Evolutionary conservation across 2,888 invertebrate genomes (phyloP), one percentile per base, ranked within the genome.

Genomic region (Megamerina dolium): DNA sequence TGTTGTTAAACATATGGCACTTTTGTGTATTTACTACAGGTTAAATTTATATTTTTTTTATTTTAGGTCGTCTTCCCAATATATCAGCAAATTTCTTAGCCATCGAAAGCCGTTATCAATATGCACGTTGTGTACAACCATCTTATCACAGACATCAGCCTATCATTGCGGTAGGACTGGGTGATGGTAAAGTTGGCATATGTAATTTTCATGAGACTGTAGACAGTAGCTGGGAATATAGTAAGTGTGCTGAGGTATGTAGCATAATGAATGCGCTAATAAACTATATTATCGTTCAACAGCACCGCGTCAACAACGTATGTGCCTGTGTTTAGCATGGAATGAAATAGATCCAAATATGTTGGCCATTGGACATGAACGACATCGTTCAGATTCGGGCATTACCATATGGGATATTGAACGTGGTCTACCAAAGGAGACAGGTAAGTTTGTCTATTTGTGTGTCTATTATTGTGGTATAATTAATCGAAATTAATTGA

Each of bases 321-420:
- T 87, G 51, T 94, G 94, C 64, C 87, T 90, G 57, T 81, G 85
- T 1, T 78, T 96, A 12, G 80, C 87, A 21, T 95, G 94, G 93
- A 92, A 88, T 68, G 85, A 84, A 21, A 71, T 78, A 10, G 91
- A 94, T 56, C 78, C 79, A 17, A 85, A 89, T 67, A 74, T 92
- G 55, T 72, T 95, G 46, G 90, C 88, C 0, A 86, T 85, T 41
- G 94, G 90, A 0, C 77, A 94, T 58, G 95, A 95, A 59, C 90
- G 89, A 64, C 85, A 90, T 64, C 79, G 92, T 50, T 85, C 87
- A 27, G 95, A 95, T 68, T 83, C 85, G 66, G 90, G 89, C 45
- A 81, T 95, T 30, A 75, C 90, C 6, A 77, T 95, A 35, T 96
- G 94, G 93, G 94, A 96, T 69, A 82, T 64, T 29, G 68, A 64